Evolutionary conservation across 1,140 invertebrate species (phyloP), one percentile per base, ranked within the genome.

Genomic region (Oedothorax gibbosus): DNA sequence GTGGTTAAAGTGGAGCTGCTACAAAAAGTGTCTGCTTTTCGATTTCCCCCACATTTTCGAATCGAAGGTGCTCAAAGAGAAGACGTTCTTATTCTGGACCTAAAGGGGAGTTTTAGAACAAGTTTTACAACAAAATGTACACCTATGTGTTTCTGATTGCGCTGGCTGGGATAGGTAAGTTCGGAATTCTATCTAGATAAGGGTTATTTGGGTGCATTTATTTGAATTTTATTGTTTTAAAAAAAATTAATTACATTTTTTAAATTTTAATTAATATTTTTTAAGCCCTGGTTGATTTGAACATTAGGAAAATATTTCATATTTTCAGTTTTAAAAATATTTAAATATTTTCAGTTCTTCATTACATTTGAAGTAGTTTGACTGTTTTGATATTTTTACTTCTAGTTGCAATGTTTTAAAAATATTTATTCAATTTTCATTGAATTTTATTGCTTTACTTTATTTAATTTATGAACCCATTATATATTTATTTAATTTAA

Each of bases 21-120:
- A 84, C 81, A 84, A 84, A 84, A 84, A 84, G 60, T 84, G 81
- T 84, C 81, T 84, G 81, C 81, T 75, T 15, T 12, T 10, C n/a
- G 60, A n/a, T 20, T 66, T 50, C 69, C 21, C 53, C 81, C 81
- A 84, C 81, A 72, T 84, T 75, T 84, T 76, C 57, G 71, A 60
- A 54, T 54, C 71, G 71, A 84, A 76, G 71, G 71, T n/a, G 72
- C 57, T 15, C 15, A 8, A n/a, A 64, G 57, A 56, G 15, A n/a
- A 76, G 72, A 76, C 81, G 71, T 84, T 84, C 62, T 50, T 72
- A 20, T 73, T 64, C 57, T 49, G 21, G 66, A 54, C 57, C 49
- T 12, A n/a, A 53, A 12, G 51, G 69, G 81, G 56, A 66, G n/a
- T 68, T n/a, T 49, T 56, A 49, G 18, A 60, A 51, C 50, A 18